phyloP scores from a whole-genome alignment of 2,888 invertebrate genomes.

The Seladonia tumulorum region DNA sequence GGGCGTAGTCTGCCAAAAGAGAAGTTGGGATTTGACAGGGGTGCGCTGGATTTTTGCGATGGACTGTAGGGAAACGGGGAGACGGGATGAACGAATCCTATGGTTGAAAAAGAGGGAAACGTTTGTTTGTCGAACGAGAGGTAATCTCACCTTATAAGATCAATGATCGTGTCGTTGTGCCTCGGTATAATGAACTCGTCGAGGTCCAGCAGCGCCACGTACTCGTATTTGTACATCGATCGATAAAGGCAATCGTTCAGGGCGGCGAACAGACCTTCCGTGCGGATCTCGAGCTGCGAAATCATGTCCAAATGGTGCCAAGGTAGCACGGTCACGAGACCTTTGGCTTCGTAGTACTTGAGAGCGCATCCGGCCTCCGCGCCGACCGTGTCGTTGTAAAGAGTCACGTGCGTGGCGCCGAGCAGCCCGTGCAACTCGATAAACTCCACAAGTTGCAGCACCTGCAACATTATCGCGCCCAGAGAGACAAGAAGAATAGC shows the following conservation, averaged over 20 bases:
- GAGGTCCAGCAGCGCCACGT: constrained; percentile 93
- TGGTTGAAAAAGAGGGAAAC: background rate
- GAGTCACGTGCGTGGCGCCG: constrained; percentile 94
- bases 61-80: background rate
- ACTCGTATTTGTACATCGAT: constrained; percentile 93
- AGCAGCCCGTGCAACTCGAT: constrained; percentile 93
- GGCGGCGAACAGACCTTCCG: constrained; percentile 96
- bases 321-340: constrained; percentile 90
- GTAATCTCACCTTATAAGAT: constrained; percentile 87
- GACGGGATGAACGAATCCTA: background rate
- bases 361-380: constrained; percentile 91
- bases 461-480: constrained; percentile 81
- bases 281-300: constrained; percentile 95
- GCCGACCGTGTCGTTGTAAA: constrained; percentile 96
- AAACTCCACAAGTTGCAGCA: constrained; percentile 94
- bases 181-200: constrained; percentile 95
- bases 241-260: constrained; percentile 97
- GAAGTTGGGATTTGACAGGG: background rate
- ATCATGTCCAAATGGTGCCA: constrained; percentile 93
- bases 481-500: background rate
- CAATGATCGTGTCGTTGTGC: constrained; percentile 90
- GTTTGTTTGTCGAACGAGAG: background rate
- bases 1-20: background rate
- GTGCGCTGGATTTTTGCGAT: background rate
- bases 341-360: constrained; percentile 87